phyloP scores from a whole-genome alignment of 2,888 invertebrate genomes.

The Cephus rjabovi region DNA sequence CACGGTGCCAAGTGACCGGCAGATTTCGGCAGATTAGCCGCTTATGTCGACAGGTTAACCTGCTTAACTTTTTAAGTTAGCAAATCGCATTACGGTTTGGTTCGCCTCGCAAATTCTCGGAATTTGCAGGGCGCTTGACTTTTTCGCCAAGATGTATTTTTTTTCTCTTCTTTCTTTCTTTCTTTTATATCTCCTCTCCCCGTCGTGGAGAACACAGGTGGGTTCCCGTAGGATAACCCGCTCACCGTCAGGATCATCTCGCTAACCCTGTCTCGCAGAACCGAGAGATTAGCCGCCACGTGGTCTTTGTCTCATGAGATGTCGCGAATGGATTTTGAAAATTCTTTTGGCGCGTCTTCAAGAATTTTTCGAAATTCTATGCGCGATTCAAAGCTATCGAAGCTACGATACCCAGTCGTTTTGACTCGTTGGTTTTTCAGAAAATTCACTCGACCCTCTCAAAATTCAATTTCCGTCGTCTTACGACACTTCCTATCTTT shows the following conservation, averaged over 20 bases:
- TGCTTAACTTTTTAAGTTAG: constrained; percentile 52
- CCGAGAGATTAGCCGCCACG: constrained; percentile 19
- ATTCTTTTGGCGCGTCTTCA: neutral
- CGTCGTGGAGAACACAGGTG: neutral
- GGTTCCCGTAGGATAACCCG: constrained; percentile 33
- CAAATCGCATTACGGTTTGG: constrained; percentile 49
- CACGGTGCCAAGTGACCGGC: constrained; percentile 25
- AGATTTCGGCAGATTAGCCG: constrained; percentile 38
- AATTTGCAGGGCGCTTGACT: constrained; percentile 27
- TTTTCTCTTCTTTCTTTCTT: constrained; percentile 24
- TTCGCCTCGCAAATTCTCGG: constrained; percentile 21
- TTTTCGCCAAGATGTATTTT: constrained; percentile 16
- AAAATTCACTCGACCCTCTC: neutral
- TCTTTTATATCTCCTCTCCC: constrained; percentile 25
- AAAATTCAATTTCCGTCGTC: constrained; percentile 16
- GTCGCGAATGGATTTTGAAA: neutral
- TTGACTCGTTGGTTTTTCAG: neutral
- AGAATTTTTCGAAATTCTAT: neutral
- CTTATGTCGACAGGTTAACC: constrained; percentile 41
- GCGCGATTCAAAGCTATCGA: neutral
- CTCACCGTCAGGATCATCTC: constrained; percentile 13
- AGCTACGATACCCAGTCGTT: neutral
- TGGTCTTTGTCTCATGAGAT: constrained; percentile 18
- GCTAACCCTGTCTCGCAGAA: neutral
- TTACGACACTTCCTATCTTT: constrained; percentile 16